phyloP scores from a whole-genome alignment of 2,888 invertebrate species.

The Blastobasis lacticolella region DNA sequence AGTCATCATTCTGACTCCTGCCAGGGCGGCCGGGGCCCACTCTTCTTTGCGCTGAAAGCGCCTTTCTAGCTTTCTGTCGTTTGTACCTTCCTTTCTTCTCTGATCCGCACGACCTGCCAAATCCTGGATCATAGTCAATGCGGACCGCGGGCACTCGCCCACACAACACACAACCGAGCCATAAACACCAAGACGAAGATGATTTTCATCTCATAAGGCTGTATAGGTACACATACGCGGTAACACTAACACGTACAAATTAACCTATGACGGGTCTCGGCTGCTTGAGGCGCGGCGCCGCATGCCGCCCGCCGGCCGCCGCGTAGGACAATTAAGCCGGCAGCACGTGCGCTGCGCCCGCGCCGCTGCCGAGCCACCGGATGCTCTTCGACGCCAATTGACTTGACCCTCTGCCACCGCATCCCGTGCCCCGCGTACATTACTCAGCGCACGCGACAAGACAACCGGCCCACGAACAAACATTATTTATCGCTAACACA shows the following conservation, averaged over 20 bases:
- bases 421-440: slow-evolving; percentile 10
- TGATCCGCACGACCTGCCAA: too few species aligned
- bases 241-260: too few species aligned
- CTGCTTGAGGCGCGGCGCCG: not conserved
- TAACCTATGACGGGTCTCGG: too few species aligned
- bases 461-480: not conserved
- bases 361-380: slow-evolving; percentile 43
- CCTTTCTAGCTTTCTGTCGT: too few species aligned
- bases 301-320: not conserved
- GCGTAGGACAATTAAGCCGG: slow-evolving; percentile 25
- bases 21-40: too few species aligned
- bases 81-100: too few species aligned
- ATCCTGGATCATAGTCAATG: too few species aligned
- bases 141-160: too few species aligned
- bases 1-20: too few species aligned
- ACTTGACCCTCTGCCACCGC: slow-evolving; percentile 50
- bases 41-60: too few species aligned
- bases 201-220: not conserved
- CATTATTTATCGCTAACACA: not conserved
- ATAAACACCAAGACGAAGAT: too few species aligned
- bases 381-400: slow-evolving; percentile 65
- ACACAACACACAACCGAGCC: too few species aligned
- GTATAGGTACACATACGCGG: not conserved
- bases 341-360: slow-evolving; percentile 44
- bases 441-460: slow-evolving; percentile 7